A percentile compares a stretch with the other conserved stretches of the same genome.
These are phyloP conservation scores for Andricus quercusramuli DNA, from an alignment of 2,888 invertebrate genomes.

Conservation along the genomic window DNA sequence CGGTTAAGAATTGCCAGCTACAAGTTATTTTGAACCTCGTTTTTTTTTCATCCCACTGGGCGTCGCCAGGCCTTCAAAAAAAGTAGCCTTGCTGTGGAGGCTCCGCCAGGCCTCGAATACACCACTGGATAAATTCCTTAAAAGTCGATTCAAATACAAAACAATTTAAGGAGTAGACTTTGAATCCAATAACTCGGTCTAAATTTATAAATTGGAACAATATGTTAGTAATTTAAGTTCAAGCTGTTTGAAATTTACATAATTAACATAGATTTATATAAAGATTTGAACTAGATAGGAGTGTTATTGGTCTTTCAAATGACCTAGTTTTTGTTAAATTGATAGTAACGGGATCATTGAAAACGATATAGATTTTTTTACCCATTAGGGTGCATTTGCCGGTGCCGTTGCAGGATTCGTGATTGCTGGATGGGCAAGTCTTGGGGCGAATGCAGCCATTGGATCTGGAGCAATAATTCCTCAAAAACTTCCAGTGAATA, in stretches of 20 bases:
- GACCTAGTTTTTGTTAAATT: neutral
- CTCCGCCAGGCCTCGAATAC: neutral
- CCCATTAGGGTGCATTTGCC: constrained; percentile 72
- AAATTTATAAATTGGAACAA: neutral
- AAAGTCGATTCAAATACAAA: neutral
- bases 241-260: neutral
- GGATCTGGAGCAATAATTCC: constrained; percentile 82
- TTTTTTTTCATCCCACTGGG: too few relatives aligned
- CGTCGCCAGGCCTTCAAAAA: too few relatives aligned
- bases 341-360: constrained; percentile 31
- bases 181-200: neutral
- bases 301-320: neutral
- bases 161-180: neutral
- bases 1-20: too few relatives aligned
- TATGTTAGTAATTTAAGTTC: neutral
- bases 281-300: neutral
- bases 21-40: too few relatives aligned
- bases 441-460: constrained; percentile 85
- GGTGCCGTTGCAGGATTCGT: constrained; percentile 83
- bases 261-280: neutral
- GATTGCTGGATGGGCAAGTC: constrained; percentile 83
- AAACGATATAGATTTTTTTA: constrained; percentile 50
- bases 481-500: constrained; percentile 80
- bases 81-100: too few relatives aligned
- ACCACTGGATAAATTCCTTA: neutral